Base-by-base conservation (phyloP, 2,113 vertebrate genomes). In the Hemibagrus wyckioides region DNA sequence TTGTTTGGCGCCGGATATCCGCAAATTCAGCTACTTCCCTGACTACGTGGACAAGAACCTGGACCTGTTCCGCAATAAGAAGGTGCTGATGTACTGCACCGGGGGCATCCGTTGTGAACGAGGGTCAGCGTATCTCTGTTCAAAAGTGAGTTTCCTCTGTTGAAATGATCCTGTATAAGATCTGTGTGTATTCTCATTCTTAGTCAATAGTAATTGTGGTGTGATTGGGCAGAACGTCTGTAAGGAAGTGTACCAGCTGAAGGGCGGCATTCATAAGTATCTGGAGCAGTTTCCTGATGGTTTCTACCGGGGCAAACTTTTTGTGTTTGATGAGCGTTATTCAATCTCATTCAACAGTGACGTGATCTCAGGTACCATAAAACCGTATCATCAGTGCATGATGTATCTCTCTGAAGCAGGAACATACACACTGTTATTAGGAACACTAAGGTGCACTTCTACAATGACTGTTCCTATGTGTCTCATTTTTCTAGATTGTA, bases 11-110 rank as follows among this genome's bases (percentile, higher is more conserved):
- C 98, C 98, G 28, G 94, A 99, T 93, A 99, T 99, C 92, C 96
- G 98, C 63, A 99, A 99, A 90, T 99, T 99, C 95, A 99, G 98
- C 94, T 99, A 99, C 91, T 99, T 99, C 90, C 98, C 98, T 4
- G 96, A 96, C 91, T 99, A 99, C 0, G 56, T 99, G 10, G 97
- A 99, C 93, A 94, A 96, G 93, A 99, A 99, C 89, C 88, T 99
- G 6, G 96, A 97, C 15, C 94, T 99, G 63, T 99, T 99, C 92
- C 91, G 94, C 91, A 94, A 96, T 90, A 99, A 99, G 92, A 96
- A 94, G 73, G 96, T 99, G 3, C 93, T 99, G 59, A 99, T 99
- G 98, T 99, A 99, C 91, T 99, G 98, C 92, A 99, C 98, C 0
- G 98, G 98, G 79, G 98, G 98, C 63, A 97, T 99, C 88, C 97